Percentiles rank a stretch among this genome's conserved stretches.
Conservation (phyloP, 2,113 vertebrate species). For the Carlito syrichta region DNA sequence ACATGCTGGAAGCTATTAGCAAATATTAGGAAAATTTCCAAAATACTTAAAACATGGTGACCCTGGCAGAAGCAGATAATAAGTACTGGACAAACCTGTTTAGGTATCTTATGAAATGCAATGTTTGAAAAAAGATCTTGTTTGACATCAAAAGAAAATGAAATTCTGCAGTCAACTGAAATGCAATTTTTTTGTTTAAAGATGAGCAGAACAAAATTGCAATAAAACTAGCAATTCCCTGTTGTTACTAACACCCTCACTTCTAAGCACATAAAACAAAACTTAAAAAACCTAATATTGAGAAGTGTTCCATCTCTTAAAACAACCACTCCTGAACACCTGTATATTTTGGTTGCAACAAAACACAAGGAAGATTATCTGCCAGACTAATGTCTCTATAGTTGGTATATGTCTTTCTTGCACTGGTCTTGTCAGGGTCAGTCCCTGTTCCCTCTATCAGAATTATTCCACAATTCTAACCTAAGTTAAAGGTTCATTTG, state of each 20-base stretch:
- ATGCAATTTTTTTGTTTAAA: slow-evolving; percentile 1
- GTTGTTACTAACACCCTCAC: neutral
- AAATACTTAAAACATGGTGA: slow-evolving; percentile 44
- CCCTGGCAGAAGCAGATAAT: slow-evolving; percentile 19
- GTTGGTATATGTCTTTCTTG: neutral
- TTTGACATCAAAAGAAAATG: slow-evolving; percentile 42
- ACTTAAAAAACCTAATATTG: neutral
- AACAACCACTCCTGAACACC: neutral
- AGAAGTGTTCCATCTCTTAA: neutral
- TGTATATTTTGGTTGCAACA: neutral
- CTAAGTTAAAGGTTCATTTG: neutral
- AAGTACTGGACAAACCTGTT: slow-evolving; percentile 48
- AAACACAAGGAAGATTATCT: neutral
- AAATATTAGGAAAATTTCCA: slow-evolving; percentile 42
- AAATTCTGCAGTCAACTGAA: slow-evolving; percentile 30
- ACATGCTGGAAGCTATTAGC: slow-evolving; percentile 47
- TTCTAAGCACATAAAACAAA: neutral
- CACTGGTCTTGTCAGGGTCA: neutral
- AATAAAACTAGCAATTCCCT: slow-evolving; percentile 42
- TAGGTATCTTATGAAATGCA: slow-evolving; percentile 39
- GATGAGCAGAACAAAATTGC: neutral
- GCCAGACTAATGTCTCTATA: neutral
- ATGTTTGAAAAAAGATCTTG: neutral
- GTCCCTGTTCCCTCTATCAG: neutral
- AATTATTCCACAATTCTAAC: neutral